Base-by-base conservation (phyloP, 1,140 invertebrate species). In the Prorops nasuta region DNA sequence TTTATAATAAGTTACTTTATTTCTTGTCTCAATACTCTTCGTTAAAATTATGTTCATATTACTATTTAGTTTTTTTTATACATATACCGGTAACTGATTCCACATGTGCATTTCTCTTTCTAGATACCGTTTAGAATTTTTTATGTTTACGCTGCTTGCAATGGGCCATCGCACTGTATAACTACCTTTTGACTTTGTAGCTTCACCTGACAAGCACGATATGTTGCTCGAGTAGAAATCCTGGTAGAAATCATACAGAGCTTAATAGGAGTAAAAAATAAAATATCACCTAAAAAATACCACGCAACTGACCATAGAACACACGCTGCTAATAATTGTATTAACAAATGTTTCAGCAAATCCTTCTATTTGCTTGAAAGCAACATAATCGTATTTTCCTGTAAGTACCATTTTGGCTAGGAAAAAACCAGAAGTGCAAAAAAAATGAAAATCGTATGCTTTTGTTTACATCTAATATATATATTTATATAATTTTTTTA, bases 61-160 rank as follows among this genome's bases (percentile, higher is more conserved):
- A 21, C n/a, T 24, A 3, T 12, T 43, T 15, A 22, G 22, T 14
- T 15, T 7, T 21, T n/a, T 8, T 17, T 34, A 31, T 38, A 39
- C 12, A 51, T 2, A 19, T 56, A 63, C 57, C 40, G 51, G 36
- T 37, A 56, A 49, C 41, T 52, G 24, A 6, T 63, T 63, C 66
- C 67, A 69, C 8, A 42, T 19, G 12, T 44, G 12, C 67, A 68
- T 68, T 32, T 65, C 44, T 9, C 41, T 41, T 24, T 52, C 46
- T 0, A 69, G n/a, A 21, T 49, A 51, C 16, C 40, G 18, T 12
- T 54, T 8, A 6, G 54, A 51, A 8, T 37, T 51, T 41, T 39
- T 15, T 15, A 17, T 12, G 3, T 44, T 47, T n/a, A 63, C 49
- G 37, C 39, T 35, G 8, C 54, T 51, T 42, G 39, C 58, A 1